phyloP scores from a whole-genome alignment of 2,888 invertebrate genomes.

The Pachydiplax longipennis region DNA sequence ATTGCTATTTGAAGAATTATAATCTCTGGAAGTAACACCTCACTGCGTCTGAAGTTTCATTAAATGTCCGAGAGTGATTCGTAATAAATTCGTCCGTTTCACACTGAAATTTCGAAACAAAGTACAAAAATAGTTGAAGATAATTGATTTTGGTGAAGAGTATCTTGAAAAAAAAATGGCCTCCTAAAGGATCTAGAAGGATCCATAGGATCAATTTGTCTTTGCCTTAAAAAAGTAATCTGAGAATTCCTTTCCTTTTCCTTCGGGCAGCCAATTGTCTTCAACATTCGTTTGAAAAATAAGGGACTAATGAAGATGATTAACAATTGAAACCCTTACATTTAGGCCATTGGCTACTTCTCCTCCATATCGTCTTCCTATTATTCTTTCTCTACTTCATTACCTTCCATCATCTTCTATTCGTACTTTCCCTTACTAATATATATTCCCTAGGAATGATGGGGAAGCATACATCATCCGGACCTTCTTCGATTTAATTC shows the following conservation, averaged over 20 bases:
- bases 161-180: no score
- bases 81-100: no score
- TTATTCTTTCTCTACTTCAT: neutral
- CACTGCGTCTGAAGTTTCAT: no score
- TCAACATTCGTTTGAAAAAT: conserved; percentile 47
- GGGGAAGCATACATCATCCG: conserved; percentile 55
- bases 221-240: neutral
- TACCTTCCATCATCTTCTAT: neutral
- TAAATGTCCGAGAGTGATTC: no score
- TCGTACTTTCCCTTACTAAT: neutral
- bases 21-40: no score
- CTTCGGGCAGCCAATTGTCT: conserved; percentile 48
- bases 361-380: neutral
- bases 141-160: no score
- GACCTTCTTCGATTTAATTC: conserved; percentile 58
- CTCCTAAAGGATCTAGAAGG: no score
- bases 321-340: conserved; percentile 53
- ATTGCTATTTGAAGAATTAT: no score
- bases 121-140: no score
- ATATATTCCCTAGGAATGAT: neutral
- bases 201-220: no score
- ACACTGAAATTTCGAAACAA: no score
- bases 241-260: neutral
- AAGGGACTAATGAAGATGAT: conserved; percentile 49
- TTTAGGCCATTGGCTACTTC: conserved; percentile 51